Percentiles rank a stretch among this genome's conserved stretches.
Conservation (phyloP, 1,140 invertebrate species). For the Ladona fulva region DNA sequence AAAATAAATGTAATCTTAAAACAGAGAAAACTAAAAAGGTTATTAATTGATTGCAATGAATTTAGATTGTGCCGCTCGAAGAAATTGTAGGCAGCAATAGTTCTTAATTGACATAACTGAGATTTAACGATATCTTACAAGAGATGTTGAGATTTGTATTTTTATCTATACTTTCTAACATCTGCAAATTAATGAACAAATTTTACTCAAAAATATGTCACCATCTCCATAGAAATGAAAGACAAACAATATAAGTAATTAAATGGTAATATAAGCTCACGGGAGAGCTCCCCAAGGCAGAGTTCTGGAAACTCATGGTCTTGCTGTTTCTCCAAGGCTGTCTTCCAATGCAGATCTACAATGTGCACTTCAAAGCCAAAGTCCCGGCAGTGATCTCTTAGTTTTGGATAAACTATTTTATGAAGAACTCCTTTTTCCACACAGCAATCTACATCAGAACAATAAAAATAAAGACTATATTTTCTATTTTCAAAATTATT, state of each 20-base stretch:
- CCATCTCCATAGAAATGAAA: neutral
- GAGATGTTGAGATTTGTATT: too few species aligned
- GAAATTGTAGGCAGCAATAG: too few species aligned
- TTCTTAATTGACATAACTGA: too few species aligned
- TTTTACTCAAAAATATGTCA: too few species aligned
- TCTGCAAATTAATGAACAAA: too few species aligned
- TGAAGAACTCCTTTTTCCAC: slow-evolving; percentile 55
- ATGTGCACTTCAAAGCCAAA: slow-evolving; percentile 59
- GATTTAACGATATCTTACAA: too few species aligned
- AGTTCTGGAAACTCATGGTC: slow-evolving; percentile 64
- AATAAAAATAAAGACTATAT: slow-evolving; percentile 24
- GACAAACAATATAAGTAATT: neutral
- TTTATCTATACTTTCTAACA: too few species aligned
- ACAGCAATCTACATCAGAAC: slow-evolving; percentile 43
- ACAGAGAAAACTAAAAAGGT: too few species aligned
- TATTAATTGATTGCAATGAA: too few species aligned
- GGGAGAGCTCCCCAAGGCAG: slow-evolving; percentile 59
- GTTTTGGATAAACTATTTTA: slow-evolving; percentile 50
- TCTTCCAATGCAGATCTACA: slow-evolving; percentile 59
- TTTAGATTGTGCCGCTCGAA: too few species aligned
- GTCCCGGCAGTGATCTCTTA: slow-evolving; percentile 46
- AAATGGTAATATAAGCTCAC: slow-evolving; percentile 37
- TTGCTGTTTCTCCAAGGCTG: slow-evolving; percentile 51
- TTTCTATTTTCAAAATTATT: neutral
- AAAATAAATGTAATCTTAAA: too few species aligned